Conservation (phyloP, 2,797 vertebrate genomes). For the Potorous gilbertii region DNA sequence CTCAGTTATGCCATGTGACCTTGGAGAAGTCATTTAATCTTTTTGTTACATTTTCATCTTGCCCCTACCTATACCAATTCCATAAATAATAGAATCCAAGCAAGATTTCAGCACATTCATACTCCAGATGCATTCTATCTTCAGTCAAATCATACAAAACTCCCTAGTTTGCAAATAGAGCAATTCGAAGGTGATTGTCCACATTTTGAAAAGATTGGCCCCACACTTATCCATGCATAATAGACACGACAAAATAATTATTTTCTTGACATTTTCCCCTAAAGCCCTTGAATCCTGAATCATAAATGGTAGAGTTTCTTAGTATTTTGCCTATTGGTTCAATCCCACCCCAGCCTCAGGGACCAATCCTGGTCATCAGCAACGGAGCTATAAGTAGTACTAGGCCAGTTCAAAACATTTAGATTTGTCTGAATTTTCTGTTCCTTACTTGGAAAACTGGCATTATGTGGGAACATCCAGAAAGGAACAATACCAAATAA, state of each 20-base stretch:
- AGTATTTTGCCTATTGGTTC: not conserved
- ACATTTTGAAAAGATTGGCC: conserved; percentile 9
- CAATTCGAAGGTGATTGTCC: conserved; percentile 9
- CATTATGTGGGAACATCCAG: not conserved
- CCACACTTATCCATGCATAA: not conserved
- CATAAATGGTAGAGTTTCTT: not conserved
- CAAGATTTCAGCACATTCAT: conserved; percentile 18
- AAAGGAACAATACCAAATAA: not conserved
- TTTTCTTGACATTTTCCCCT: not conserved
- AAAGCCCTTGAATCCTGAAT: not conserved
- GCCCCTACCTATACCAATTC: not conserved
- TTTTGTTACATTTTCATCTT: not conserved
- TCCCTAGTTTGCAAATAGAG: conserved; percentile 27
- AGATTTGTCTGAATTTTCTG: not conserved
- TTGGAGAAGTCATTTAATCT: not conserved
- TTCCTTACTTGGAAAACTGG: not conserved
- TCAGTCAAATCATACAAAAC: conserved; percentile 30
- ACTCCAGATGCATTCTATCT: conserved; percentile 22
- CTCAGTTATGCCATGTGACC: not conserved
- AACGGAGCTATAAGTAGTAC: not conserved
- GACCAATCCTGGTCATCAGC: not conserved
- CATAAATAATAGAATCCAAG: conserved; percentile 2
- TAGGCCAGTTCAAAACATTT: not conserved
- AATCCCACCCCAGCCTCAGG: not conserved
- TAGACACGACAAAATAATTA: not conserved